A percentile compares a stretch with the other conserved stretches of the same genome.
Conservation (phyloP, 2,888 invertebrate genomes). For the Philereme transversata region DNA sequence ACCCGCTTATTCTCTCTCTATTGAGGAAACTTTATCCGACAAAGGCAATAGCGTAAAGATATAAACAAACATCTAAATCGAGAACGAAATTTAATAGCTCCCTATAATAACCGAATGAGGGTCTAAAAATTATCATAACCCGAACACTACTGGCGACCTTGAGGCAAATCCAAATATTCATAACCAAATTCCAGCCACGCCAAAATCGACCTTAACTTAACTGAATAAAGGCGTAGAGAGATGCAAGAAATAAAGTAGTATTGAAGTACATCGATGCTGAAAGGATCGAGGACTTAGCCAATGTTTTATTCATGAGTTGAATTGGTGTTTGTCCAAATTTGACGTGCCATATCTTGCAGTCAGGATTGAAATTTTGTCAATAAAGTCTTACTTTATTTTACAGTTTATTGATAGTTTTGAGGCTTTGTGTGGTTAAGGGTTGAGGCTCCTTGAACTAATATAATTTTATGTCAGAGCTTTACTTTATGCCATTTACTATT, state of each 20-base stretch:
- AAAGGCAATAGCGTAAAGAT: slow-evolving; percentile 40
- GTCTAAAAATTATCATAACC: slow-evolving; percentile 64
- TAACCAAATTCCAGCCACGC: background rate
- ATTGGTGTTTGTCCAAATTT: slow-evolving; percentile 76
- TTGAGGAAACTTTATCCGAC: slow-evolving; percentile 31
- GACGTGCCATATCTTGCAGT: slow-evolving; percentile 64
- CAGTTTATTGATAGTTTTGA: slow-evolving; percentile 39
- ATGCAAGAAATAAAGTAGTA: slow-evolving; percentile 35
- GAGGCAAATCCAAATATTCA: slow-evolving; percentile 43
- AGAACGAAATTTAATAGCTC: slow-evolving; percentile 57
- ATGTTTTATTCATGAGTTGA: slow-evolving; percentile 72
- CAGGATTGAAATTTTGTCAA: slow-evolving; percentile 60
- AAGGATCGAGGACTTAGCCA: slow-evolving; percentile 50
- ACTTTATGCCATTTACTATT: background rate
- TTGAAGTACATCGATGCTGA: slow-evolving; percentile 51
- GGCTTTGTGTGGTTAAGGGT: slow-evolving; percentile 19
- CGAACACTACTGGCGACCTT: slow-evolving; percentile 56
- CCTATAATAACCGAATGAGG: slow-evolving; percentile 60
- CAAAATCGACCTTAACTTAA: slow-evolving; percentile 28
- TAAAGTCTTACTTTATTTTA: slow-evolving; percentile 47
- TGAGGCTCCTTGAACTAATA: slow-evolving; percentile 6
- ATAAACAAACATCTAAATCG: slow-evolving; percentile 54
- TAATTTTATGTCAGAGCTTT: slow-evolving; percentile 5
- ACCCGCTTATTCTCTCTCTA: slow-evolving; percentile 26
- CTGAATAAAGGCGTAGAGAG: slow-evolving; percentile 28